Evolutionary conservation across 2,888 invertebrate species (phyloP), one percentile per base, ranked within the genome.

Genomic region (Asteroscopus sphinx): DNA sequence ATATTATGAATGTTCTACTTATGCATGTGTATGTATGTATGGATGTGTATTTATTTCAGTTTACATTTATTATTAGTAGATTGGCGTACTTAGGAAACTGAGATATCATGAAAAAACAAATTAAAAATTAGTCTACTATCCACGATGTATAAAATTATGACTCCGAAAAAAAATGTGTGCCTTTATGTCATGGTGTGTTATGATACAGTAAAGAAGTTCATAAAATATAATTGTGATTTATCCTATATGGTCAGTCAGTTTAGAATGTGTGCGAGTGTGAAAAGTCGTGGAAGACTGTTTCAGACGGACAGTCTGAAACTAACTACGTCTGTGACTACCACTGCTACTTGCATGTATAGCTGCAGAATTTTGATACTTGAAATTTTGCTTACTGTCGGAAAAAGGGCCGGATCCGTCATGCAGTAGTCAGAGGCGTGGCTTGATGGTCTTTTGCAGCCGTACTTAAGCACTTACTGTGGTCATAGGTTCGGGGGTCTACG

Each of bases 401-500:
- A 63, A 52, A 40, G 47, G 47, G 67, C 67, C 67, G 70, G 70
- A 57, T 67, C 67, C 66, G 12, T 63, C 54, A 62, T 45, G 32
- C 51, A 69, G 70, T 67, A 67, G 64, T 67, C 67, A 67, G 21
- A 67, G 67, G 70, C 67, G 67, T 67, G 67, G 69, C 64, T 69
- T 56, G 66, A 56, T 54, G 35, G 42, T 52, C 40, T 63, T 52
- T 45, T 48, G 42, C 56, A 30, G 69, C 53, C 12, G 59, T 46
- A 33, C 54, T 64, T 41, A 54, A 48, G 21, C 61, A 85, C 84
- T 81, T 76, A 86, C 86, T 86, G 64, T 86, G 86, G 62, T 86
- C 86, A 60, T 77, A 80, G 28, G 73, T 74, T 46, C 85, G 70
- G 2, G 85, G 86, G 36, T 85, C 85, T 9, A 79, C 30, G 0